A percentile compares a stretch with the other conserved stretches of the same genome.
These are phyloP conservation scores for Xanthostigma xanthostigma DNA, from an alignment of 2,888 invertebrate species.

Conservation along the genomic window DNA sequence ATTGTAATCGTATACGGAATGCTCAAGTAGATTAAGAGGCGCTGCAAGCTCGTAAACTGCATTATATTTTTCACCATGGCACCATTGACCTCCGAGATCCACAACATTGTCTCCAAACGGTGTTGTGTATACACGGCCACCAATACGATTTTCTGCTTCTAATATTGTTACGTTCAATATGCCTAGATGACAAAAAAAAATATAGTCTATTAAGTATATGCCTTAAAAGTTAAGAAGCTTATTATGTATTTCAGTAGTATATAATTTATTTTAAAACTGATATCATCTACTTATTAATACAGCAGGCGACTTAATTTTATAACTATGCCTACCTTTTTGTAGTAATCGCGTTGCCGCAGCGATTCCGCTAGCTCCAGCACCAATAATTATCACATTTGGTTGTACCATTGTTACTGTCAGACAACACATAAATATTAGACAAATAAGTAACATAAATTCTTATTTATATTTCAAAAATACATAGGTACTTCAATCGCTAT, in stretches of 20 bases:
- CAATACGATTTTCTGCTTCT: slow-evolving; percentile 26
- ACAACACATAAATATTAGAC: too few species aligned
- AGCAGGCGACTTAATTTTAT: too few species aligned
- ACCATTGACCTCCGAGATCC: slow-evolving; percentile 27
- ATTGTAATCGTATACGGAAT: slow-evolving; percentile 16
- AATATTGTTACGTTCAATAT: slow-evolving; percentile 6
- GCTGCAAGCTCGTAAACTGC: slow-evolving; percentile 24
- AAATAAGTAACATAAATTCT: too few species aligned
- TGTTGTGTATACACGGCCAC: slow-evolving; percentile 22
- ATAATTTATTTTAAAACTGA: too few species aligned
- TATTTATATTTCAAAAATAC: too few species aligned
- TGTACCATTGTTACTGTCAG: background rate
- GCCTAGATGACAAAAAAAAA: too few species aligned
- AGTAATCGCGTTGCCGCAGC: slow-evolving; percentile 35
- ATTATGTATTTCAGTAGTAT: too few species aligned
- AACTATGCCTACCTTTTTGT: slow-evolving; percentile 22
- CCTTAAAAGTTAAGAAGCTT: too few species aligned
- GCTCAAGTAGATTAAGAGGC: slow-evolving; percentile 19
- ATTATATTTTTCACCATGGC: slow-evolving; percentile 26
- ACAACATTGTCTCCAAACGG: slow-evolving; percentile 15
- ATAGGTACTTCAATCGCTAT: too few species aligned
- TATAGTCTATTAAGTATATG: too few species aligned
- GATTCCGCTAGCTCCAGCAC: slow-evolving; percentile 42
- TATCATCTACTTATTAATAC: too few species aligned
- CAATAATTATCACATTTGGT: slow-evolving; percentile 34